Percentiles rank a stretch among this genome's conserved stretches.
Conservation (phyloP, 2,888 invertebrate species). For the Hydraecia micacea region DNA sequence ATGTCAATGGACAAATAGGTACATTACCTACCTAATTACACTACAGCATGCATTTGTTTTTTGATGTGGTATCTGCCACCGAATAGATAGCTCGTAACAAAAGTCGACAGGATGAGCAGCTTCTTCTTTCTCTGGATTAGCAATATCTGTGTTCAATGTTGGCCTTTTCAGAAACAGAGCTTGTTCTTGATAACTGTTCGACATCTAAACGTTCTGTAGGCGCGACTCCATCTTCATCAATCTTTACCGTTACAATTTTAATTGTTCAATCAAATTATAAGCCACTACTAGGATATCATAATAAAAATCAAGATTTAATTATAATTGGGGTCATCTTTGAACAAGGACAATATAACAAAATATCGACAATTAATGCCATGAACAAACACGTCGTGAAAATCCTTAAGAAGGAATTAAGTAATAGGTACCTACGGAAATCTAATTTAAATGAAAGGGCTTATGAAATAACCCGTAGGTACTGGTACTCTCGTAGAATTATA, state of each 20-base stretch:
- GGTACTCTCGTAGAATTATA: background rate
- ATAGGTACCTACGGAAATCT: background rate
- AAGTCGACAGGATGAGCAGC: background rate
- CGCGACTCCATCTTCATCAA: background rate
- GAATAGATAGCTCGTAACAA: too few relatives aligned
- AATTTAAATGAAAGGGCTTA: slow-evolving; percentile 12
- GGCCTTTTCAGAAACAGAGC: background rate
- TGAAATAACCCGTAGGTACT: slow-evolving; percentile 13
- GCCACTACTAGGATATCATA: background rate
- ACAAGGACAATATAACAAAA: background rate
- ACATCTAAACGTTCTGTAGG: background rate
- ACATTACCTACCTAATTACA: background rate
- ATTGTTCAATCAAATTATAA: background rate
- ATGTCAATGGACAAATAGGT: background rate
- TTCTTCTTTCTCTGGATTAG: background rate
- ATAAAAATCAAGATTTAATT: background rate
- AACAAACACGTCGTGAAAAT: background rate
- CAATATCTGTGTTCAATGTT: background rate
- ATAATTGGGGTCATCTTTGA: background rate
- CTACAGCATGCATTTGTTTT: background rate
- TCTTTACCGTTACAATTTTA: background rate
- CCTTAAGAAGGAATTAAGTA: background rate
- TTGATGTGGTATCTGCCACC: background rate
- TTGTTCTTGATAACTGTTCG: background rate
- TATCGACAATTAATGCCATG: background rate